Percentiles rank a stretch among this genome's conserved stretches.
Evolutionary conservation across 2,797 vertebrate genomes (phyloP).

Genomic region (Myotis daubentonii): DNA sequence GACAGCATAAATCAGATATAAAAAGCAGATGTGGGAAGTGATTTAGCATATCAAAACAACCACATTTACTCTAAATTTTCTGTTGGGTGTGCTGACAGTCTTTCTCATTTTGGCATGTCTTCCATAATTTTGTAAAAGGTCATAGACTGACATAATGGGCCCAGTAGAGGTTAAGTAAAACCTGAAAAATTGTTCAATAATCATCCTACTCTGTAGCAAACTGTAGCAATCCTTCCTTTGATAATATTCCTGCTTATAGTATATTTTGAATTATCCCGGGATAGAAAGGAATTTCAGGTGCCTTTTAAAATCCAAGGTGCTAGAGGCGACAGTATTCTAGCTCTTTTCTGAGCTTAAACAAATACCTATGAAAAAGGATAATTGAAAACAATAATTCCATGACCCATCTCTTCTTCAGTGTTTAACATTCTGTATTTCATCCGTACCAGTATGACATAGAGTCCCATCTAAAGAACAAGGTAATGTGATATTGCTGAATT

Average conservation of each 20-base stretch:
- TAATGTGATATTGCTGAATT: background rate
- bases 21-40: conserved; percentile 21
- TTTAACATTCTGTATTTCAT: conserved; percentile 33
- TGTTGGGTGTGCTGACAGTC: background rate
- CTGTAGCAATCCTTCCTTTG: background rate
- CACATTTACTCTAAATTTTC: background rate
- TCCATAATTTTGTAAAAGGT: background rate
- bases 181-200: background rate
- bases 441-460: background rate
- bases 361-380: background rate
- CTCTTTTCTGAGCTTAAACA: conserved; percentile 9
- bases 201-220: background rate
- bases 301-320: background rate
- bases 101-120: conserved; percentile 36
- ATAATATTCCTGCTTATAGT: conserved; percentile 24
- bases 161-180: background rate
- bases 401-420: background rate
- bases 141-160: background rate
- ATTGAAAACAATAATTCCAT: background rate
- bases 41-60: conserved; percentile 9
- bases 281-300: conserved; percentile 17
- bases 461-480: background rate
- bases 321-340: background rate
- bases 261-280: conserved; percentile 44
- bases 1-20: conserved; percentile 33